Percentiles rank a stretch among this genome's conserved stretches.
phyloP scores from a whole-genome alignment of 1,140 invertebrate species.

The Caenorhabditis latens region DNA sequence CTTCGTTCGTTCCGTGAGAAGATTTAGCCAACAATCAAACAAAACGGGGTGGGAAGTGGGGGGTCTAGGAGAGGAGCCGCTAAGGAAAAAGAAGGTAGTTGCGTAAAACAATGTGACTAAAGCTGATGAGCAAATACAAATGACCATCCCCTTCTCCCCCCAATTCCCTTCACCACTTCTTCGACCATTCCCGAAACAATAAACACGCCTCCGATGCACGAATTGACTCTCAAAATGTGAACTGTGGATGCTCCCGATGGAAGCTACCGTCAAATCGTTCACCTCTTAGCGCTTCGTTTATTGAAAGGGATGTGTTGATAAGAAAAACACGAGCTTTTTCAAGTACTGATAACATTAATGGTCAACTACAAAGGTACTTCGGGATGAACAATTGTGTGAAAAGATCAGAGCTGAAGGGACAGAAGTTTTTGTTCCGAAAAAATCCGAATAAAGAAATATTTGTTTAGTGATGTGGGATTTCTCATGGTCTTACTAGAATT shows the following conservation, averaged over 20 bases:
- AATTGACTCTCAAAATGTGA: slow-evolving; percentile 52
- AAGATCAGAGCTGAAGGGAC: too few relatives aligned
- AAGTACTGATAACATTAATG: slow-evolving; percentile 27
- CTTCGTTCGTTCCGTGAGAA: slow-evolving; percentile 33
- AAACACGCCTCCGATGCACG: slow-evolving; percentile 53
- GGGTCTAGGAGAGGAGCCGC: not conserved
- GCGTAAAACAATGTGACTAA: slow-evolving; percentile 52
- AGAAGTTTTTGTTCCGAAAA: too few relatives aligned
- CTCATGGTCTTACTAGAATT: too few relatives aligned
- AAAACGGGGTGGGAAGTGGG: slow-evolving; percentile 9
- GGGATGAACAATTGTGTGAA: not conserved
- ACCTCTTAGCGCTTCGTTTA: not conserved
- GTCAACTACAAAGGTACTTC: not conserved
- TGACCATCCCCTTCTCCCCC: slow-evolving; percentile 13
- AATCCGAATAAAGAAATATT: too few relatives aligned
- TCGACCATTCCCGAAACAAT: slow-evolving; percentile 17
- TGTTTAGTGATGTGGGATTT: too few relatives aligned
- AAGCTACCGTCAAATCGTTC: slow-evolving; percentile 1
- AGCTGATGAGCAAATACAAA: slow-evolving; percentile 53
- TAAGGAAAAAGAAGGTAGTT: slow-evolving; percentile 6
- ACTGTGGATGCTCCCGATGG: slow-evolving; percentile 26
- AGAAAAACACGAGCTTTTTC: slow-evolving; percentile 38
- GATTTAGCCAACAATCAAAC: slow-evolving; percentile 52
- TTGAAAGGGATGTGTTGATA: slow-evolving; percentile 19
- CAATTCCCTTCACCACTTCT: not conserved